Percentiles rank a stretch among this genome's conserved stretches.
These are phyloP conservation scores for Catharus minimus DNA, from an alignment of 2,113 vertebrate species.

Conservation along the genomic window DNA sequence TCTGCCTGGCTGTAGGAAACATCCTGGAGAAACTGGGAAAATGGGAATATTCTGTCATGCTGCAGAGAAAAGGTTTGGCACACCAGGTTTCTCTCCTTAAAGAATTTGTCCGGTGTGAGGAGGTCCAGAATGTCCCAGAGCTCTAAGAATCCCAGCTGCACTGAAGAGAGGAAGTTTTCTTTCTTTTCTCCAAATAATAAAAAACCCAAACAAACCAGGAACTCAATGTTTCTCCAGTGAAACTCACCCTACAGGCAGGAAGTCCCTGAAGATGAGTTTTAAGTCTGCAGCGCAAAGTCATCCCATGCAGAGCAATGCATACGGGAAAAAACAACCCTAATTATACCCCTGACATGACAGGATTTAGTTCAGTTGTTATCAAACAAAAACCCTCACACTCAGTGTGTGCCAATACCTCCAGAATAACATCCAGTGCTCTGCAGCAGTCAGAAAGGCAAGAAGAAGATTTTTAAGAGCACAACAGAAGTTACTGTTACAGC, in stretches of 20 bases:
- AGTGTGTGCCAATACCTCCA: background rate
- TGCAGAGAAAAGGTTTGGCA: background rate
- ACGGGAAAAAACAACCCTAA: constrained; percentile 25
- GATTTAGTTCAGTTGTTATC: background rate
- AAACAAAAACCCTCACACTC: background rate
- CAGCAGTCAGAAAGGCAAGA: background rate
- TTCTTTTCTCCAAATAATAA: constrained; percentile 27
- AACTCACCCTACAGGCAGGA: constrained; percentile 39
- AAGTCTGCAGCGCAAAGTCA: constrained; percentile 30
- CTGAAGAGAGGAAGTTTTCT: background rate
- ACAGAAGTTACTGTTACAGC: background rate
- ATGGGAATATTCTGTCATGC: background rate
- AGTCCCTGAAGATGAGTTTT: constrained; percentile 60
- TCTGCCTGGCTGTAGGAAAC: background rate
- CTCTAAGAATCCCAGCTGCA: background rate
- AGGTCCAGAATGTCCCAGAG: background rate
- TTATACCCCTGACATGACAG: background rate
- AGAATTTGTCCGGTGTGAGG: background rate
- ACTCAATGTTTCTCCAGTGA: constrained; percentile 17
- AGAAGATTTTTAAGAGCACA: background rate
- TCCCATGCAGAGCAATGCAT: background rate
- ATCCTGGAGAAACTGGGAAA: background rate
- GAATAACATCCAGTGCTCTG: background rate
- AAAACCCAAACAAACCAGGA: constrained; percentile 42
- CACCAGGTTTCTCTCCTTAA: background rate